Base-by-base conservation (phyloP, 2,797 vertebrate genomes). In the Malurus splendens region DNA sequence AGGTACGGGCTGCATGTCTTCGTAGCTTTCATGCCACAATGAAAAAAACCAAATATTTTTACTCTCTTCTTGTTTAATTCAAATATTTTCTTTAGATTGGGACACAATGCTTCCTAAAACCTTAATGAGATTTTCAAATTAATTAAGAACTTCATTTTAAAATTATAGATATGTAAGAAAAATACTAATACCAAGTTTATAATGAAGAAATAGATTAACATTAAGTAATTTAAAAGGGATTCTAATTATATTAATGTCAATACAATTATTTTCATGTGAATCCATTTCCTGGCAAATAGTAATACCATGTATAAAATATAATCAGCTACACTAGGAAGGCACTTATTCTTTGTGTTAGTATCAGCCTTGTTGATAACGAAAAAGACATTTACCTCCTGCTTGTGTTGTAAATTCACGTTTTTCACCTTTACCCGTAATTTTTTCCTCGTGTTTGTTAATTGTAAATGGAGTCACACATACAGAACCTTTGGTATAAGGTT, bases 361-460 rank as follows among this genome's bases (percentile, higher is more conserved):
- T 45, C 38, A 74, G 30, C 25, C 11, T 56, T 64, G 36, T 24
- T 60, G 4, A 0, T 51, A 67, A 55, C 10, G 60, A 67, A 82
- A 2, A 6, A 33, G 50, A 64, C 12, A 84, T 73, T 83, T 93
- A 95, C 94, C 0, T 81, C 44, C 24, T 72, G 12, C 3, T 1
- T 19, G 0, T 56, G 94, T 95, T 32, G 0, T 19, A 12, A 75
- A 93, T 0, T 0, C 0, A 1, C 0, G 0, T 0, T 0, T 14
- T 28, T 0, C 0, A 18, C 0, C 3, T 7, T 1, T 1, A 20
- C 82, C 24, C 0, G 0, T 0, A 18, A 73, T 48, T 0, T 0
- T 0, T 0, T 3, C 0, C 1, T 0, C 0, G 0, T 1, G 2
- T 17, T 0, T 83, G 59, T 51, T 78, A 0, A 0, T 1, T 0